Conservation (phyloP, 2,888 invertebrate genomes). For the Idaea dimidiata region DNA sequence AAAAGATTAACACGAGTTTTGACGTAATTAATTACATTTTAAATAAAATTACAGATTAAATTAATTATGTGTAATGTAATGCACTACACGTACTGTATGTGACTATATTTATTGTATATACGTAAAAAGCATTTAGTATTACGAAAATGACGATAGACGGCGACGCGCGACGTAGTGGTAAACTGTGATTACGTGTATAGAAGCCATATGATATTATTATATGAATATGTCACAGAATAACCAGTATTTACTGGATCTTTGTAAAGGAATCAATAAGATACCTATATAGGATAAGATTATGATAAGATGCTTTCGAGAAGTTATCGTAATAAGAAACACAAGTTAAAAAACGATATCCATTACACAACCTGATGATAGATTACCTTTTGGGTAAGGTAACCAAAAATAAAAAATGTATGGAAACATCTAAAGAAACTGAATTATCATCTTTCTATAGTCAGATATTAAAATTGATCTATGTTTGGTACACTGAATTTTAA, state of each 20-base stretch:
- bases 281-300: background rate
- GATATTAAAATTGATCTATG: no score
- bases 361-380: no score
- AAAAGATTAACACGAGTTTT: background rate
- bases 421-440: no score
- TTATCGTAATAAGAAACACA: background rate
- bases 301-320: background rate
- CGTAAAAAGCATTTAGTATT: background rate
- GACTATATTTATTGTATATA: no score
- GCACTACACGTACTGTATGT: background rate
- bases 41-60: background rate
- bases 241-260: background rate
- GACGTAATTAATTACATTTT: background rate
- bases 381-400: no score
- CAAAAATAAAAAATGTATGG: no score
- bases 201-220: background rate
- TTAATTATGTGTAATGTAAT: background rate
- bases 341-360: background rate
- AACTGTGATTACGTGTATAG: background rate
- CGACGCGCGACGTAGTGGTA: no score
- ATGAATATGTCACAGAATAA: background rate
- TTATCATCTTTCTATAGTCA: no score
- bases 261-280: background rate
- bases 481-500: no score
- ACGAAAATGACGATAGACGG: background rate